Evolutionary conservation across 2,113 vertebrate species (phyloP).

Genomic region (Accipiter cooperii): DNA sequence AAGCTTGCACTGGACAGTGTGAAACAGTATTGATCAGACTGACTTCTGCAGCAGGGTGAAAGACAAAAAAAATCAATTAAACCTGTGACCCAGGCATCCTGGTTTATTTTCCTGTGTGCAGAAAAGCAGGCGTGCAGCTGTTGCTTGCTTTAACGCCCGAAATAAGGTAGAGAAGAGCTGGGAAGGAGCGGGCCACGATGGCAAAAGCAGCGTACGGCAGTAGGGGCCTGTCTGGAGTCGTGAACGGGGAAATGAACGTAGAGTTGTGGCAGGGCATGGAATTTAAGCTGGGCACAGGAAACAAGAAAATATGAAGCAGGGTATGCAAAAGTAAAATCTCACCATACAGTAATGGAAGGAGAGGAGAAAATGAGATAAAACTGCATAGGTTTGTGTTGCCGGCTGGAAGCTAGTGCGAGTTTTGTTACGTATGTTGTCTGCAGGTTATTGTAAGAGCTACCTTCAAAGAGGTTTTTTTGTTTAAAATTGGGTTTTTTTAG

Average conservation of each 20-base stretch:
- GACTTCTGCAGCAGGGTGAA: conserved; percentile 64
- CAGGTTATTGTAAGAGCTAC: neutral
- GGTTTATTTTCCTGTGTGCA: conserved; percentile 35
- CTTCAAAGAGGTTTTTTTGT: neutral
- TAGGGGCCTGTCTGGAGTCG: neutral
- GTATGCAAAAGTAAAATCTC: neutral
- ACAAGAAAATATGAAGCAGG: neutral
- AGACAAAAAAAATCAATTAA: conserved; percentile 71
- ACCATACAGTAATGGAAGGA: neutral
- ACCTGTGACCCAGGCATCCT: conserved; percentile 39
- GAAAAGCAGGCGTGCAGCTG: conserved; percentile 24
- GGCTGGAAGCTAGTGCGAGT: neutral
- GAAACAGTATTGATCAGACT: conserved; percentile 71
- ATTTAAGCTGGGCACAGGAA: neutral
- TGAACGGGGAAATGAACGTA: neutral
- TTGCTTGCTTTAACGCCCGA: neutral
- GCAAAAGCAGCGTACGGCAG: neutral
- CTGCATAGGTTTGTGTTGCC: neutral
- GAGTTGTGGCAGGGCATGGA: neutral
- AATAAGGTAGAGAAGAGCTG: neutral
- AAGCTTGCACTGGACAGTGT: conserved; percentile 11
- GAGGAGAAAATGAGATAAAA: neutral
- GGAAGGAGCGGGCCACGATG: neutral
- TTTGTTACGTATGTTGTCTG: neutral
- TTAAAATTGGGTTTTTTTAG: neutral